Conservation (phyloP, 2,888 invertebrate genomes). For the Drosophila vallismaia region DNA sequence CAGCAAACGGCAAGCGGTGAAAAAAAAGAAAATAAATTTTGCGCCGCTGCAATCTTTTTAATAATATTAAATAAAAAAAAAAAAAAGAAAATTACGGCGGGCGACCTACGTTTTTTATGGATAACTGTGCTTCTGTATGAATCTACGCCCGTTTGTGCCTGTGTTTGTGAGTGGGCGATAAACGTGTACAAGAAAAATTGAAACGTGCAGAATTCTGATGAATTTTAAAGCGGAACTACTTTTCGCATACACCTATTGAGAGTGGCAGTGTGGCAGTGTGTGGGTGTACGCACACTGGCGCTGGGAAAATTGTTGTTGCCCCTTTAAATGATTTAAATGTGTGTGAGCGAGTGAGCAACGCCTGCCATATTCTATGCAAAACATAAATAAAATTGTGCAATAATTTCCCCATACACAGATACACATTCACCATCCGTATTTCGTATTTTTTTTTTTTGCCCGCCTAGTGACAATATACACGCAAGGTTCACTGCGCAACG, state of each 20-base stretch:
- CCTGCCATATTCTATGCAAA: constrained; percentile 47
- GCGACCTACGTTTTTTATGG: constrained; percentile 40
- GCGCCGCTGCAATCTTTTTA: constrained; percentile 56
- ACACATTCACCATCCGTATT: constrained; percentile 32
- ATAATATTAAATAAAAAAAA: constrained; percentile 55
- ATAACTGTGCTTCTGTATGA: constrained; percentile 39
- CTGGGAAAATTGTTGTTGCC: constrained; percentile 28
- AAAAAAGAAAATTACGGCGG: background rate
- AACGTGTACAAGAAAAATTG: constrained; percentile 72
- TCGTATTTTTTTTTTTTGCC: constrained; percentile 37
- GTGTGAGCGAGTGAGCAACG: constrained; percentile 39
- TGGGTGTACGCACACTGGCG: constrained; percentile 35
- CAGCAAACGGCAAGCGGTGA: constrained; percentile 24
- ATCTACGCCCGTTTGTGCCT: constrained; percentile 45
- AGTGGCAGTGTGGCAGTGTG: constrained; percentile 23
- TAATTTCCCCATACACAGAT: constrained; percentile 57
- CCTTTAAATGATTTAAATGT: constrained; percentile 20
- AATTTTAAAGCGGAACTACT: constrained; percentile 69
- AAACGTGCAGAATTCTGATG: constrained; percentile 73
- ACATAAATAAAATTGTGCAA: constrained; percentile 74
- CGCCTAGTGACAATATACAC: constrained; percentile 56
- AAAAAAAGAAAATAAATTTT: constrained; percentile 51
- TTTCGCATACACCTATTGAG: constrained; percentile 8
- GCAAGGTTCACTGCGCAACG: constrained; percentile 77
- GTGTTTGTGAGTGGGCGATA: constrained; percentile 59